Percentiles rank a stretch among this genome's conserved stretches.
Evolutionary conservation across 2,888 invertebrate genomes (phyloP).

Genomic region (Hirtodrosophila confusa): DNA sequence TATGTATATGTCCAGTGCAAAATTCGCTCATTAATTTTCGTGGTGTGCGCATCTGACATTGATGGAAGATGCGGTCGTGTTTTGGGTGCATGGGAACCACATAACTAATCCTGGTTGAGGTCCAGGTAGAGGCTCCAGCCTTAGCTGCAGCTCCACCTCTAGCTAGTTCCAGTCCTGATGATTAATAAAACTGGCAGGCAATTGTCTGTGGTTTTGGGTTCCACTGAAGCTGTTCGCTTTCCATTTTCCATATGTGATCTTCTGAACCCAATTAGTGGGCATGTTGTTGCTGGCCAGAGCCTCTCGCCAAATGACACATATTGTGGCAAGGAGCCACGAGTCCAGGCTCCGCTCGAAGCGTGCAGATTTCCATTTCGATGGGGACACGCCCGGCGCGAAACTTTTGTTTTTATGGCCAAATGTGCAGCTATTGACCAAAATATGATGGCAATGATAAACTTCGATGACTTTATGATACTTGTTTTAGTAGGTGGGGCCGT

Average conservation of each 20-base stretch:
- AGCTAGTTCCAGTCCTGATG: slow-evolving; percentile 19
- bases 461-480: slow-evolving; percentile 71
- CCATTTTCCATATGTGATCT: slow-evolving; percentile 63
- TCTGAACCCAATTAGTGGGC: slow-evolving; percentile 71
- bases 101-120: slow-evolving; percentile 6
- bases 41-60: slow-evolving; percentile 62
- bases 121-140: slow-evolving; percentile 4
- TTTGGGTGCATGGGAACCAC: slow-evolving; percentile 67
- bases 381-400: slow-evolving; percentile 58
- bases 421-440: background rate
- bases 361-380: slow-evolving; percentile 64
- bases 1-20: slow-evolving; percentile 53
- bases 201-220: slow-evolving; percentile 27
- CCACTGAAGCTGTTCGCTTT: slow-evolving; percentile 33
- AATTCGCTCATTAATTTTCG: slow-evolving; percentile 75
- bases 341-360: background rate
- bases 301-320: slow-evolving; percentile 65
- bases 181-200: slow-evolving; percentile 60
- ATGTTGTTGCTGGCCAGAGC: slow-evolving; percentile 7
- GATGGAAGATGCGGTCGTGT: slow-evolving; percentile 75
- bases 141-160: slow-evolving; percentile 1
- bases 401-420: slow-evolving; percentile 58
- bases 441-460: slow-evolving; percentile 68
- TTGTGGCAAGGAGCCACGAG: slow-evolving; percentile 16
- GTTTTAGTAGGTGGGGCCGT: slow-evolving; percentile 7